Base-by-base conservation (phyloP, 2,113 vertebrate genomes). In the Oryzias javanicus region DNA sequence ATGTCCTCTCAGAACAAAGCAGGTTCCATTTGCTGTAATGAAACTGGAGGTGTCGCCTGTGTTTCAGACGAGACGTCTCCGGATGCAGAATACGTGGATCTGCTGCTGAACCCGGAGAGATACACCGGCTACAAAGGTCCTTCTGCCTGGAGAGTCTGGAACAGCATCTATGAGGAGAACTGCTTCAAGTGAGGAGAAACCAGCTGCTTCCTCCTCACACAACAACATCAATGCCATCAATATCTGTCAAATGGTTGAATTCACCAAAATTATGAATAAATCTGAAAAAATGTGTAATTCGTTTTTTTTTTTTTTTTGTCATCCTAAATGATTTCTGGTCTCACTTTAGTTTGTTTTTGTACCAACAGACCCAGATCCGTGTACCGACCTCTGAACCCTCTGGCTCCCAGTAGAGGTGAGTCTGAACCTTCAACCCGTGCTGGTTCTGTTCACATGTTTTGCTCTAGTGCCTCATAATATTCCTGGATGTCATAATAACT, bases 81-180 rank as follows among this genome's bases (percentile, higher is more conserved):
- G 42, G 93, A 96, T 55, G 91, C 93, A 0, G 94, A 97, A 51
- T 98, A 98, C 10, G 96, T 98, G 65, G 95, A 98, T 67, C 92
- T 98, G 72, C 82, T 93, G 80, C 84, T 98, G 72, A 98, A 98
- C 77, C 94, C 94, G 0, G 96, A 98, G 56, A 89, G 95, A 0
- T 98, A 91, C 88, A 98, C 96, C 0, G 96, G 96, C 51, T 98
- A 98, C 62, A 97, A 96, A 57, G 96, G 96, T 5, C 80, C 94
- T 17, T 95, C 95, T 15, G 95, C 96, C 1, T 98, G 96, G 96
- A 93, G 96, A 75, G 94, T 98, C 41, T 98, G 96, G 96, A 98
- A 98, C 88, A 97, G 95, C 92, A 98, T 98, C 89, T 98, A 98
- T 0, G 96, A 98, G 85, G 96, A 98, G 79, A 98, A 98, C 92